Evolutionary conservation across 92 coral and sea anemone species (phyloP), one percentile per base, ranked within the genome.

Genomic region (Parazoanthus swiftii): DNA sequence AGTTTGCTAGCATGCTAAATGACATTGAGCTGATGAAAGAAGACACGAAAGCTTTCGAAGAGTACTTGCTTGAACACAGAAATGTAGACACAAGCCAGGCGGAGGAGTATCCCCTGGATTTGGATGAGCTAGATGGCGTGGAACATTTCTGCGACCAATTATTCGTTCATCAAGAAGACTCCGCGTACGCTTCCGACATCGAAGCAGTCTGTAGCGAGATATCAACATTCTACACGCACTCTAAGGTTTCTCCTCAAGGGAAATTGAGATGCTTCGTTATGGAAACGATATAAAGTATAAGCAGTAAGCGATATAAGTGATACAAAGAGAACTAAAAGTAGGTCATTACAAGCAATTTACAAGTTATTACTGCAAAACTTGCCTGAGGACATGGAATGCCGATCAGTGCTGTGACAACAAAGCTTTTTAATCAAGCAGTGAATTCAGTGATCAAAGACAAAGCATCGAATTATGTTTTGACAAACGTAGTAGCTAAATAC

Each of bases 191-290:
- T 2, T 71, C 87, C 13, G 79, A 84, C 9, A 48, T 70, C 11
- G 87, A 84, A 54, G 87, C 79, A 70, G 79, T 71, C 48, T 84
- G 67, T 36, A 48, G 38, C 59, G 87, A 84, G 65, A 46, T 84
- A 5, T 48, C 87, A 29, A 72, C 87, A 4, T 71, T 84, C 37
- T 71, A 72, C 14, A 25, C 74, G 16, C 79, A 10, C 14, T 1
- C 59, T 25, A 48, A 8, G 8, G 29, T 48, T 44, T 75, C 66
- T n/a, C 43, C 87, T 6, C 37, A 50, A 72, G 79, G 67, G 25
- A 84, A 84, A 70, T 26, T 71, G 78, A 71, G 44, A 48, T 70
- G 87, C 65, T 84, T 84, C 23, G 87, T 84, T n/a, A 84, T 84
- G 87, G 87, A 84, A 29, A 84, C 79, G 6, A 72, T 84, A 33